Evolutionary conservation across 2,113 vertebrate species (phyloP), one percentile per base, ranked within the genome.

Genomic region (Excalfactoria chinensis): DNA sequence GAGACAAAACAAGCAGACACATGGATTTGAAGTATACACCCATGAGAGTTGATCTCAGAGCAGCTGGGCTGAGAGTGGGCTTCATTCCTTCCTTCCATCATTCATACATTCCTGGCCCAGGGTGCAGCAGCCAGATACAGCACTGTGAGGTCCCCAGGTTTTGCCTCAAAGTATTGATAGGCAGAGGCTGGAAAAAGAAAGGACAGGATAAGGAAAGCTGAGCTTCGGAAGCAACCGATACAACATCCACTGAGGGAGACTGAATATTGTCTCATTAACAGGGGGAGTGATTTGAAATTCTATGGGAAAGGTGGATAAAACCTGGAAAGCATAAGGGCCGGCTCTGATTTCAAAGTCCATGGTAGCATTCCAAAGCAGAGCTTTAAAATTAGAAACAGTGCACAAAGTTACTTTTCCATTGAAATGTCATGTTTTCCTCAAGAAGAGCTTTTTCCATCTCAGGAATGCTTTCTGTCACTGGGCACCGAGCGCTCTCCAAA

Each of bases 341-440:
- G 94, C 94, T 96, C 91, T 85, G 93, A 93, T 96, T 96, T 96
- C 96, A 93, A 94, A 94, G 94, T 92, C 87, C 43, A 25, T 91
- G 89, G 94, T 85, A 95, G 62, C 89, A 74, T 96, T 95, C 96
- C 96, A 96, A 94, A 75, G 75, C 94, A 76, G 76, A 32, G 71
- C 89, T 93, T 93, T 93, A 94, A 94, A 94, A 96, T 94, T 95
- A 96, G 94, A 96, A 96, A 91, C 89, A 95, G 91, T 89, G 60
- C 4, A 19, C 84, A 89, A 92, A 91, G 94, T 80, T 94, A 76
- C 94, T 96, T 96, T 96, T 93, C 95, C 94, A 93, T 1, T 44
- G 93, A 93, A 93, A 93, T 93, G 91, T 93, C 94, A 71, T 93
- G 95, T 94, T 96, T 95, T 94, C 93, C 94, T 94, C 89, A 85